Base-by-base conservation (phyloP, 2,797 vertebrate species). In the Alfaro cultratus region DNA sequence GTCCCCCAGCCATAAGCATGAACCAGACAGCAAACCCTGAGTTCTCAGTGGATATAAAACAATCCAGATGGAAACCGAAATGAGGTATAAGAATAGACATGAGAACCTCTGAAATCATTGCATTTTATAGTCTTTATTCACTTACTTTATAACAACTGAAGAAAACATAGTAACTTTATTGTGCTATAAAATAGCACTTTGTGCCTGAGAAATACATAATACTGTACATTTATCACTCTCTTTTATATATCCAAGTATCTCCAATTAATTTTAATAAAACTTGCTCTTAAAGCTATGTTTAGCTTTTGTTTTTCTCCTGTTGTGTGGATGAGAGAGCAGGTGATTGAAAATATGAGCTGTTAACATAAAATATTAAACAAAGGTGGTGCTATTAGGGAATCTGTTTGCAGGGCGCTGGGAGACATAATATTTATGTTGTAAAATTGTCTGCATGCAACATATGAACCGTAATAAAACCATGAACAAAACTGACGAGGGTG, bases 21-120 rank as follows among this genome's bases (percentile, higher is more conserved):
- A 67, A 75, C 73, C 77, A 47, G 26, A 74, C 29, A 79, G 76
- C 82, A 75, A 68, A 81, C 85, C 79, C 75, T 43, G 64, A 74
- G 83, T 83, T 87, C 80, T 88, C 68, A 39, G 82, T 85, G 71
- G 67, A 88, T 87, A 91, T 91, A 82, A 91, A 88, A 76, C 29
- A 31, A 85, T 85, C 89, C 80, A 80, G 82, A 88, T 90, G 87
- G 87, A 75, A 91, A 85, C 73, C 82, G 53, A 78, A 84, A 79
- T 78, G 79, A 88, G 79, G 85, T 87, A 86, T 82, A 79, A 89
- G 77, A 78, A 80, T 84, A 79, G 51, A 87, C 80, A 79, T 90
- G 76, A 81, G 84, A 84, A 81, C 60, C 77, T 84, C 45, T 78
- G 78, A 85, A 86, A 86, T 88, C 76, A 41, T 79, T 74, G 39